A percentile compares a stretch with the other conserved stretches of the same genome.
Evolutionary conservation across 2,888 invertebrate genomes (phyloP).

Genomic region (Lathronympha strigana): DNA sequence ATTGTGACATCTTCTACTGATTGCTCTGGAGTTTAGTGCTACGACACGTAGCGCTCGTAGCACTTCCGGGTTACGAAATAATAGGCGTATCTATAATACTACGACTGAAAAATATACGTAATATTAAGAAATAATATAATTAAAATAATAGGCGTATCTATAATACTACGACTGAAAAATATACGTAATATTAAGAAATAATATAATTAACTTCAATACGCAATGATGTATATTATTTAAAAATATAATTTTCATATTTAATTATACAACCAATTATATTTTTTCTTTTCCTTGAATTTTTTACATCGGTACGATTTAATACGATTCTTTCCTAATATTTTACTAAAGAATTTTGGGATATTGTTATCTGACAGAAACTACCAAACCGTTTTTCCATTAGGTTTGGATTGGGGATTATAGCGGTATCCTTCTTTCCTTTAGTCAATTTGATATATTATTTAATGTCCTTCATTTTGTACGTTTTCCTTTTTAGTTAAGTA

Average conservation of each 20-base stretch:
- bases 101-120: no score
- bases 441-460: conserved; percentile 24
- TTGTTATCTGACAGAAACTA: conserved; percentile 10
- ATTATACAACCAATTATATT: background rate
- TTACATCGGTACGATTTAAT: background rate
- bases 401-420: conserved; percentile 37
- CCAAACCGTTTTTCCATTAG: conserved; percentile 36
- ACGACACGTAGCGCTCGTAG: conserved; percentile 40
- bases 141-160: background rate
- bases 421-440: conserved; percentile 28
- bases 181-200: no score
- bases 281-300: background rate
- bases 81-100: background rate
- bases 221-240: no score
- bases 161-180: no score
- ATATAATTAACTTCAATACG: no score
- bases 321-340: conserved; percentile 9
- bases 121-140: background rate
- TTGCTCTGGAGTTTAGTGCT: conserved; percentile 21
- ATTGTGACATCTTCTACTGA: background rate
- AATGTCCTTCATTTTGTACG: conserved; percentile 6
- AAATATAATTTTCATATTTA: background rate
- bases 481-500: no score
- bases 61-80: conserved; percentile 31
- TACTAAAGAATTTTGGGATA: conserved; percentile 17